phyloP scores from a whole-genome alignment of 2,113 vertebrate species.

The Catharus minimus region DNA sequence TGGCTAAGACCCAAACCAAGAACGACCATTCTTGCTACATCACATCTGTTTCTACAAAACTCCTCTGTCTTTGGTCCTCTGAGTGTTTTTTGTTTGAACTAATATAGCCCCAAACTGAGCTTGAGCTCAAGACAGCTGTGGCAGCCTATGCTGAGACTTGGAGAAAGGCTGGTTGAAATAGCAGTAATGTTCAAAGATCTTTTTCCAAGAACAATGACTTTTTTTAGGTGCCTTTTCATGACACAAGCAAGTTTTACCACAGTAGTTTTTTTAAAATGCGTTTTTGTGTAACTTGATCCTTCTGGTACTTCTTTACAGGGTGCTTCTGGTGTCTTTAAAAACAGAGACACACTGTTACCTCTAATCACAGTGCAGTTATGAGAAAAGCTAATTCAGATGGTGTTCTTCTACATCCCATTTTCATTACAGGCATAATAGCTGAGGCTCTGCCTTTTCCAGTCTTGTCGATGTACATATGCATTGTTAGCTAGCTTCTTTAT shows the following conservation, averaged over 20 bases:
- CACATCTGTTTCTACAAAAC: background rate
- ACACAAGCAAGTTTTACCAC: background rate
- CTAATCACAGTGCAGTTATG: background rate
- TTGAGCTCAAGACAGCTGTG: accelerated
- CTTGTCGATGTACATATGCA: background rate
- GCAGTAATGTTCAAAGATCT: background rate
- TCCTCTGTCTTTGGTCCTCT: background rate
- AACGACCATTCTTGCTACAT: background rate
- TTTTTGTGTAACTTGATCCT: background rate
- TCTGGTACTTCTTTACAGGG: background rate
- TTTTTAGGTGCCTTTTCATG: background rate
- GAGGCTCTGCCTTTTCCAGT: background rate
- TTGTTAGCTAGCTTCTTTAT: background rate
- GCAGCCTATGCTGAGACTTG: background rate
- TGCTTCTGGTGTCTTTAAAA: background rate
- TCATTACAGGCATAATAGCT: background rate
- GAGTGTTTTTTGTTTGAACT: background rate
- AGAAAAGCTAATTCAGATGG: background rate
- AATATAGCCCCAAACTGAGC: background rate
- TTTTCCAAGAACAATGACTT: background rate
- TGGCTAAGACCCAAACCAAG: background rate
- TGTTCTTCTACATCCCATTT: background rate
- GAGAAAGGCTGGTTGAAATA: background rate
- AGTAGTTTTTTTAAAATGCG: background rate
- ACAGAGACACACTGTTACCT: background rate